Evolutionary conservation across 2,113 vertebrate species (phyloP), one percentile per base, ranked within the genome.

Genomic region (Clinocottus analis): DNA sequence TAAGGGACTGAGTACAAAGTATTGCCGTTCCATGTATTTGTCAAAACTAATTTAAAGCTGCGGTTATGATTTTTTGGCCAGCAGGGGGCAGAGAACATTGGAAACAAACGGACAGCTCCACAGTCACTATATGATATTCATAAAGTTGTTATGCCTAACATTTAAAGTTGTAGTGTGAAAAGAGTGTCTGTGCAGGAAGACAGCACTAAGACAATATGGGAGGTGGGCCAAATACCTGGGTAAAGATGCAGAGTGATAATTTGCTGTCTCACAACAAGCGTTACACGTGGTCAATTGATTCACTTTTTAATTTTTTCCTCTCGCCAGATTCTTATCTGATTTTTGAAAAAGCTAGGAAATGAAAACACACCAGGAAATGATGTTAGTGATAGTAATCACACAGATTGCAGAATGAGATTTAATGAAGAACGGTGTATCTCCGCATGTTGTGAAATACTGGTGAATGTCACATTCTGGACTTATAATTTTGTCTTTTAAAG

Each of bases 31-130:
- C 25, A 41, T 41, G 39, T 41, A 41, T 41, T 41, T 11, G 39
- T 41, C 39, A 25, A 29, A 66, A 62, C 33, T 45, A 7, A 21
- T 11, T 80, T 74, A 25, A 72, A 61, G 25, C 8, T 67, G 33
- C 8, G 14, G 23, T 61, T 9, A 31, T 41, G 0, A 2, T 7
- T 17, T 19, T 33, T 68, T 53, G 45, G 6, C 25, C 47, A 33
- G 12, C n/a, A 53, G 41, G 25, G 53, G 31, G 21, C 61, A 59
- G 39, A 37, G 4, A 23, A 39, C 23, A n/a, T 51, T 29, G 8
- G 39, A 49, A 49, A 63, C 7, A 33, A 56, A 13, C 10, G 7
- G 27, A 45, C 10, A 45, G 29, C 47, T 39, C 5, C 0, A 60
- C n/a, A 31, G 39, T 17, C 23, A 17, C 5, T 11, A 25, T 31